Evolutionary conservation across 2,113 vertebrate species (phyloP).

Genomic region (Bubo blakistoni): DNA sequence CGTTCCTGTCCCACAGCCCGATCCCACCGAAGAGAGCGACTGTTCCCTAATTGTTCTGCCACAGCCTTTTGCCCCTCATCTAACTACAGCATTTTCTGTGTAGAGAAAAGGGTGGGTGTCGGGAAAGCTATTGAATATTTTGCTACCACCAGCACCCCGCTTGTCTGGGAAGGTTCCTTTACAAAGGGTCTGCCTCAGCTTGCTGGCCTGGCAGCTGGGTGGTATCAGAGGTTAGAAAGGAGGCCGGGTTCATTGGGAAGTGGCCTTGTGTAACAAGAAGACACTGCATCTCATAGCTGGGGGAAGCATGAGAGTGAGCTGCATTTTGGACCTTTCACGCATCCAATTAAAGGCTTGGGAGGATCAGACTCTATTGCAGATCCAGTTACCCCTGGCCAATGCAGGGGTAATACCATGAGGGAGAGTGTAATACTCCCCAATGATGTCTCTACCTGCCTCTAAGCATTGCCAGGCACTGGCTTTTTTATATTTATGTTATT

Average conservation of each 20-base stretch:
- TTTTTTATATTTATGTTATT: neutral
- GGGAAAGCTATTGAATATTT: neutral
- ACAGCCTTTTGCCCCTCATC: neutral
- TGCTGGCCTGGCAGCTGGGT: neutral
- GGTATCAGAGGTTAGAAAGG: neutral
- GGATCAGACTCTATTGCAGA: conserved; percentile 18
- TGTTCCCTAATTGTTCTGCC: neutral
- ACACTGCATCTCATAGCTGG: neutral
- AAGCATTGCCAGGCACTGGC: rapidly evolving
- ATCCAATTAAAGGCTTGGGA: conserved; percentile 56
- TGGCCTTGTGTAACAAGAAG: neutral
- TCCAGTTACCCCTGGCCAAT: neutral
- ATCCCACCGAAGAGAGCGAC: neutral
- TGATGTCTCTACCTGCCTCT: neutral
- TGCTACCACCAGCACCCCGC: rapidly evolving
- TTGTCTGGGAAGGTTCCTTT: neutral
- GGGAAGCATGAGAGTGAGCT: neutral
- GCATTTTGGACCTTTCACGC: neutral
- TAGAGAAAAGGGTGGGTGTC: neutral
- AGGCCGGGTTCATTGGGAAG: neutral
- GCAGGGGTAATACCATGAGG: neutral
- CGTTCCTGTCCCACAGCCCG: rapidly evolving
- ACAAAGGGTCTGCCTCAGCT: neutral
- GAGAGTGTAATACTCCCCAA: neutral
- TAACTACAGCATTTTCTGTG: neutral